A percentile compares a stretch with the other conserved stretches of the same genome.
These are phyloP conservation scores for Crotalus viridis DNA, from an alignment of 2,113 vertebrate species.

Conservation along the genomic window DNA sequence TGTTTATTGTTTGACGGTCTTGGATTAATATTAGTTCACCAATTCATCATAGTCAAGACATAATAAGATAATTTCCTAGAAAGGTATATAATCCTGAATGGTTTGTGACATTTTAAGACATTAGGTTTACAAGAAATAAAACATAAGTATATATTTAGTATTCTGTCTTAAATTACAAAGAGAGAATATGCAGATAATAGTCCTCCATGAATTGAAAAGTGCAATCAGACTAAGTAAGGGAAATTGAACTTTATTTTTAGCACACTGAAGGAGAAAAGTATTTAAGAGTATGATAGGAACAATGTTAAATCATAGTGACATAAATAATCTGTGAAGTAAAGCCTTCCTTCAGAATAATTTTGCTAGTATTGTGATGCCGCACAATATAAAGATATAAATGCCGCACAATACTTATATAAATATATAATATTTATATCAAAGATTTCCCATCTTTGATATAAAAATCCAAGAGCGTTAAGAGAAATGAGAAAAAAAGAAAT, in stretches of 20 bases:
- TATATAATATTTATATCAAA: no score
- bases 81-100: not conserved
- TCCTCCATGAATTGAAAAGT: not conserved
- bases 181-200: not conserved
- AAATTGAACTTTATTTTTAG: not conserved
- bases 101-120: not conserved
- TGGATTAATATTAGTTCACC: not conserved
- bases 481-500: not conserved
- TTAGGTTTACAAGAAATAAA: not conserved
- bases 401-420: no score
- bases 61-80: not conserved
- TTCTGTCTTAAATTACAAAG: not conserved
- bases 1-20: not conserved
- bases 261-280: not conserved
- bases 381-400: not conserved
- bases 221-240: not conserved
- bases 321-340: not conserved
- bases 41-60: not conserved
- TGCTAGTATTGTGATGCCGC: not conserved
- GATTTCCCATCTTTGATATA: not conserved
- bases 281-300: not conserved
- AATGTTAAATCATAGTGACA: not conserved
- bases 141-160: not conserved
- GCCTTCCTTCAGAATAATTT: not conserved
- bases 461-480: not conserved